Evolutionary conservation across 1,140 invertebrate genomes (phyloP).

Genomic region (Microplitis demolitor): DNA sequence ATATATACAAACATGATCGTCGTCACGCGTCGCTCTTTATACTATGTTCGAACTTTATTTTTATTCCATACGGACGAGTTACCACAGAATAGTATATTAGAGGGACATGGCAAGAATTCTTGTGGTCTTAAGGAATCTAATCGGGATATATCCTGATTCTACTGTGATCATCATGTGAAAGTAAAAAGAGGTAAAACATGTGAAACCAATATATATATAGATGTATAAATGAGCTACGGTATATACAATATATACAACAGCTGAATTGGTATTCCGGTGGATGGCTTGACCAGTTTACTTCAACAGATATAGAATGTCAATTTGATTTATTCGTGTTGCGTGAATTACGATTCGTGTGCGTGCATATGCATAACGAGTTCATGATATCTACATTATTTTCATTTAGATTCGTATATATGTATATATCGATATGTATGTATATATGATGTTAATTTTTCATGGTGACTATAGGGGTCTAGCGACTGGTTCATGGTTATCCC

Average conservation of each 20-base stretch:
- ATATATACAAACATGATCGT: neutral
- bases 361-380: neutral
- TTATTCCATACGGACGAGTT: neutral
- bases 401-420: too few relatives aligned
- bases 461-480: too few relatives aligned
- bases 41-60: neutral
- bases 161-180: neutral
- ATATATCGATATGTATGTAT: too few relatives aligned
- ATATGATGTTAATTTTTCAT: too few relatives aligned
- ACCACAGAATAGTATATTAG: constrained; percentile 2
- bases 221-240: neutral
- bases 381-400: too few relatives aligned
- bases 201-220: neutral
- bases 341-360: neutral
- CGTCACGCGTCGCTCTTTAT: neutral
- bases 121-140: constrained; percentile 25
- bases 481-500: too few relatives aligned
- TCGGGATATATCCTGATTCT: constrained; percentile 10
- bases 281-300: constrained; percentile 18
- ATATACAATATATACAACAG: neutral
- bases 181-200: constrained; percentile 2
- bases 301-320: constrained; percentile 13
- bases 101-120: constrained; percentile 12
- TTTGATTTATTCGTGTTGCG: neutral
- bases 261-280: constrained; percentile 20